Evolutionary conservation across 2,888 invertebrate genomes (phyloP).

Genomic region (Eupeodes luniger): DNA sequence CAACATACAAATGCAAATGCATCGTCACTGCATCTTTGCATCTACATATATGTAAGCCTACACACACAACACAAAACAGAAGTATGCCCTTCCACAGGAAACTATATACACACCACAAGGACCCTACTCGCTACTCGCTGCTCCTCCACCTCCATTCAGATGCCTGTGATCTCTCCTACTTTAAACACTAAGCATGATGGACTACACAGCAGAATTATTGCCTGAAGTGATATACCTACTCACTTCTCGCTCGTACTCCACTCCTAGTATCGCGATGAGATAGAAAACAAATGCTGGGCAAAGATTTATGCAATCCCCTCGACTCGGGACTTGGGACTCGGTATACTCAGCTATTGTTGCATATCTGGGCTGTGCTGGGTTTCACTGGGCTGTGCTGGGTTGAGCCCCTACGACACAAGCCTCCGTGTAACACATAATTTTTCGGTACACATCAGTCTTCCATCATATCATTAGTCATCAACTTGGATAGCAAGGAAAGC

Average conservation of each 20-base stretch:
- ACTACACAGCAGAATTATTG: constrained; percentile 70
- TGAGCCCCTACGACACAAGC: constrained; percentile 23
- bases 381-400: neutral
- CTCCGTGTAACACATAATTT: constrained; percentile 53
- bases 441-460: constrained; percentile 50
- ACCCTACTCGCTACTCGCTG: constrained; percentile 8
- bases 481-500: constrained; percentile 14
- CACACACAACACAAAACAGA: neutral
- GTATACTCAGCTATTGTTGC: constrained; percentile 51
- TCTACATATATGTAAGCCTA: constrained; percentile 20
- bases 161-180: constrained; percentile 8
- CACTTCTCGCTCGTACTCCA: too few relatives aligned
- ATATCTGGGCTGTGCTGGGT: constrained; percentile 10
- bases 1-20: constrained; percentile 55
- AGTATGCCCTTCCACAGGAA: constrained; percentile 26
- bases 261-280: constrained; percentile 25
- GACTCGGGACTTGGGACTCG: constrained; percentile 28
- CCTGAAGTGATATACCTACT: constrained; percentile 57
- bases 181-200: constrained; percentile 65
- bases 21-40: neutral
- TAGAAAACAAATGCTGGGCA: constrained; percentile 54
- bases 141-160: neutral
- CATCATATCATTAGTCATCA: constrained; percentile 69
- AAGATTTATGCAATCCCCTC: constrained; percentile 65
- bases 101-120: constrained; percentile 28